Conservation (phyloP, 2,113 vertebrate genomes). For the Ceyx cyanopectus region DNA sequence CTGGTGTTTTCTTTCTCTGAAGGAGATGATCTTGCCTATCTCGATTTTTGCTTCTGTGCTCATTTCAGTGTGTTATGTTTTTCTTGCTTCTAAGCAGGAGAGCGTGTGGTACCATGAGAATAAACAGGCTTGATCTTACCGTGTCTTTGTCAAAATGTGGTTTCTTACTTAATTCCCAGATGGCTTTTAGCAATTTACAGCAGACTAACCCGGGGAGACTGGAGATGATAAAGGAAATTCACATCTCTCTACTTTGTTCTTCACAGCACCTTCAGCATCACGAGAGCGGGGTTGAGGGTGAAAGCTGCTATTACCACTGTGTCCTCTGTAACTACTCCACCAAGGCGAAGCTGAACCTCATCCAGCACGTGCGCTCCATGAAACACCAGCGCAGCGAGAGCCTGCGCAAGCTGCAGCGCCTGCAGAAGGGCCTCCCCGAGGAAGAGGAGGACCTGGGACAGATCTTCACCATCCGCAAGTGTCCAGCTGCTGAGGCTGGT, state of each 20-base stretch:
- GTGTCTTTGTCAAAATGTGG: not conserved
- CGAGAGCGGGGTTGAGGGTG: constrained; percentile 91
- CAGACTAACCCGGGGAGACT: not conserved
- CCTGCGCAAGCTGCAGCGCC: constrained; percentile 93
- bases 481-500: constrained; percentile 90
- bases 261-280: constrained; percentile 97
- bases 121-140: not conserved
- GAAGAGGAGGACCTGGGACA: constrained; percentile 93
- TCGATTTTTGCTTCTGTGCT: not conserved
- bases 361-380: constrained; percentile 98
- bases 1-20: not conserved
- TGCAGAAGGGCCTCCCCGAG: constrained; percentile 96
- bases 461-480: constrained; percentile 97
- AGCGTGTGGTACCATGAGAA: not conserved
- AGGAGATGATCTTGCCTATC: not conserved
- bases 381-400: constrained; percentile 98
- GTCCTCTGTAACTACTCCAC: constrained; percentile 96
- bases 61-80: not conserved
- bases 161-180: not conserved
- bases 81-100: not conserved
- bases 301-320: constrained; percentile 97
- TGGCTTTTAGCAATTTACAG: not conserved
- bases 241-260: constrained; percentile 18
- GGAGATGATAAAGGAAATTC: not conserved
- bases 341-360: constrained; percentile 98